Conservation (phyloP, 2,113 vertebrate genomes). For the Macrotus californicus region DNA sequence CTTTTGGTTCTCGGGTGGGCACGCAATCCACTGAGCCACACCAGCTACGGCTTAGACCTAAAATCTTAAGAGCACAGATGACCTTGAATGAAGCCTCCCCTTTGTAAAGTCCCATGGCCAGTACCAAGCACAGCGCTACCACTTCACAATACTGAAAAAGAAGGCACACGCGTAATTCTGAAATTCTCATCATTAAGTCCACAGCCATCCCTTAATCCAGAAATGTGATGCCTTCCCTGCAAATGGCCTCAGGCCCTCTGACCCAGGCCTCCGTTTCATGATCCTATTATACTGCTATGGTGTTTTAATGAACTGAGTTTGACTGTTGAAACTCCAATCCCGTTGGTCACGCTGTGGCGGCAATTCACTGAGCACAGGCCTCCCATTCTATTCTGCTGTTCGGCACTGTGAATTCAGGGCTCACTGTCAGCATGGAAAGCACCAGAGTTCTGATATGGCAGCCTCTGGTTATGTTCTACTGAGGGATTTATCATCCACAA, state of each 20-base stretch:
- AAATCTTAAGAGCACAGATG: not conserved
- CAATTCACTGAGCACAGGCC: not conserved
- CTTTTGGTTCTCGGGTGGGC: too few relatives aligned
- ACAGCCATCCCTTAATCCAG: not conserved
- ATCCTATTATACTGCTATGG: not conserved
- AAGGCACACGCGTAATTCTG: not conserved
- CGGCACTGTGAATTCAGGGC: slow-evolving; percentile 43
- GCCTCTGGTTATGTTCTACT: slow-evolving; percentile 46
- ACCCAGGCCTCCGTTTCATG: not conserved
- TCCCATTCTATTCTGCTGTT: slow-evolving; percentile 17
- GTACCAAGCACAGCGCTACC: not conserved
- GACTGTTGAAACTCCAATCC: not conserved
- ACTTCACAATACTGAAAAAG: not conserved
- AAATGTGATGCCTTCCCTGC: not conserved
- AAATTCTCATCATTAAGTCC: not conserved
- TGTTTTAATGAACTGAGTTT: slow-evolving; percentile 5
- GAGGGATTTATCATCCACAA: slow-evolving; percentile 60
- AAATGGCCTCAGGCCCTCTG: not conserved
- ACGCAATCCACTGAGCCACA: too few relatives aligned
- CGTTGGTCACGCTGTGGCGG: not conserved
- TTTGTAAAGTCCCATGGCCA: not conserved
- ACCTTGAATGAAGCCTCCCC: not conserved
- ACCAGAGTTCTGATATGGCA: slow-evolving; percentile 56
- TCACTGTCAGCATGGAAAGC: slow-evolving; percentile 50
- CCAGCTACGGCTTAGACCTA: not conserved